Evolutionary conservation across 2,113 vertebrate species (phyloP), one percentile per base, ranked within the genome.

Genomic region (Pachypanchax playfairii): DNA sequence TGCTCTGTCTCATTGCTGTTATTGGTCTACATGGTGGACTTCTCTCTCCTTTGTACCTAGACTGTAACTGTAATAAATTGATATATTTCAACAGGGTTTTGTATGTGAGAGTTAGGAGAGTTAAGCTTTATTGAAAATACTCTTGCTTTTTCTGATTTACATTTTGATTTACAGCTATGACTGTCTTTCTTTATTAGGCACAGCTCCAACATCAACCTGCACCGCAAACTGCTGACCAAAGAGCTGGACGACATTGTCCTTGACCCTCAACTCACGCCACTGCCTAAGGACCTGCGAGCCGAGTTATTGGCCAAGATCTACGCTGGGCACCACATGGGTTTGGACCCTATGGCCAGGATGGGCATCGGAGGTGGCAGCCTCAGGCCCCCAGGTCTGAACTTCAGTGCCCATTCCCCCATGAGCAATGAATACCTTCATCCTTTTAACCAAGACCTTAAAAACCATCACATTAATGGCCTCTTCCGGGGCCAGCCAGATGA

Each of bases 151-250:
- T n/a, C n/a, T n/a, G n/a, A n/a, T n/a, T n/a, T n/a, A 21, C 33
- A 21, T 54, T 59, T 13, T 73, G 24, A 76, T 52, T 20, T 25
- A 46, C 11, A 43, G 35, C 47, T 54, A 0, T 63, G 36, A 26
- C 33, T 79, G 41, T 85, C 33, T 78, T 15, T 26, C 24, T 38
- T 44, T 57, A 7, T 77, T 86, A 99, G 97, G 94, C 97, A 99
- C 92, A 99, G 97, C 92, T 97, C 96, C 92, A 98, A 99, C 93
- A 99, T 99, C 93, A 99, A 98, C 87, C 94, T 99, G 84, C 97
- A 99, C 85, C 97, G 97, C 86, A 99, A 99, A 98, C 95, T 99
- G 92, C 95, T 99, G 94, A 99, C 97, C 96, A 99, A 99, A 97
- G 97, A 98, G 95, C 94, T 99, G 92, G 96, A 99, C 92, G 97